A percentile compares a stretch with the other conserved stretches of the same genome.
Evolutionary conservation across 2,888 invertebrate species (phyloP).

Genomic region (Taenaris catops): DNA sequence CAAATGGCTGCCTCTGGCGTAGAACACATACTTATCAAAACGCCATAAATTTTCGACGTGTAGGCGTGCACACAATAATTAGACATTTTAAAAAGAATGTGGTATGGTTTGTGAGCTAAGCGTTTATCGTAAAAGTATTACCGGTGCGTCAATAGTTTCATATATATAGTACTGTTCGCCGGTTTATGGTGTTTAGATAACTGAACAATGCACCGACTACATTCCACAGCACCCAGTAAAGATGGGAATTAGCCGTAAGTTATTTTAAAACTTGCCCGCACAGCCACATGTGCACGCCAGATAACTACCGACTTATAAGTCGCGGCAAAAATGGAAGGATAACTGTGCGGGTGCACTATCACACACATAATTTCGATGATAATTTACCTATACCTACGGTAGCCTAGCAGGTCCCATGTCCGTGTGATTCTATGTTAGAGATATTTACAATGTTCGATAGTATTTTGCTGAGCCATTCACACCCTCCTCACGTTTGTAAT

Average conservation of each 20-base stretch:
- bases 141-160: slow-evolving; percentile 23
- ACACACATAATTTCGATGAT: too few species aligned
- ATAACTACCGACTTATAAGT: too few species aligned
- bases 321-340: too few species aligned
- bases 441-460: too few species aligned
- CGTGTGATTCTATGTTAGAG: too few species aligned
- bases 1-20: too few species aligned
- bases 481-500: too few species aligned
- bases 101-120: slow-evolving; percentile 9
- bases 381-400: too few species aligned
- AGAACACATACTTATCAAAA: not conserved
- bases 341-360: too few species aligned
- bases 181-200: slow-evolving; percentile 56
- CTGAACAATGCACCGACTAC: slow-evolving; percentile 48
- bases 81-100: slow-evolving; percentile 10
- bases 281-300: not conserved
- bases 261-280: slow-evolving; percentile 40
- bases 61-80: slow-evolving; percentile 7
- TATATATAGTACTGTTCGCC: slow-evolving; percentile 25
- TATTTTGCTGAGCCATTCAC: too few species aligned
- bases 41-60: slow-evolving; percentile 1
- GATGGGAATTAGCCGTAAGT: slow-evolving; percentile 53
- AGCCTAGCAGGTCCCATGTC: too few species aligned
- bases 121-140: slow-evolving; percentile 15
- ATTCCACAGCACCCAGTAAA: slow-evolving; percentile 49